phyloP scores from a whole-genome alignment of 2,797 vertebrate genomes.

The Atherinosoma microstoma region DNA sequence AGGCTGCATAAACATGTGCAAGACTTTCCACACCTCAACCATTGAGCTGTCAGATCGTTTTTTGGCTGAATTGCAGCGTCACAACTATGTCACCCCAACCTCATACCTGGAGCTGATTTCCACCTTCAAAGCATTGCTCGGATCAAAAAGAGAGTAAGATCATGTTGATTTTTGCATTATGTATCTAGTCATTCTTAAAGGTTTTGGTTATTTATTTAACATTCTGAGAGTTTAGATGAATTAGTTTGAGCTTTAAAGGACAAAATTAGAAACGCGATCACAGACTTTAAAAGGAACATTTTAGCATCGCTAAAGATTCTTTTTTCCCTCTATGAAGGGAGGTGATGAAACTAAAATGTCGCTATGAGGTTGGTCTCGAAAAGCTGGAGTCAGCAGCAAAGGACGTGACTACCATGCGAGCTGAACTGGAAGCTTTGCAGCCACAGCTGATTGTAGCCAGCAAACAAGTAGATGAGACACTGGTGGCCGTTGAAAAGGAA shows the following conservation, averaged over 20 bases:
- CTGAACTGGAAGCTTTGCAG: conserved; percentile 89
- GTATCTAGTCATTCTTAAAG: neutral
- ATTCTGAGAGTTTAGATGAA: neutral
- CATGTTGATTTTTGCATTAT: neutral
- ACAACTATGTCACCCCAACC: conserved; percentile 94
- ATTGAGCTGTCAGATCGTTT: conserved; percentile 85
- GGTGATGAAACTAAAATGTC: conserved; percentile 88
- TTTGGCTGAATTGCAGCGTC: conserved; percentile 85
- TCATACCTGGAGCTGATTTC: conserved; percentile 94
- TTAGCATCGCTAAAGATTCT: neutral
- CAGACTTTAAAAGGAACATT: neutral
- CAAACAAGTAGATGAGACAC: conserved; percentile 90
- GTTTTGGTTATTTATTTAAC: neutral
- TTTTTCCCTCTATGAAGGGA: conserved; percentile 76
- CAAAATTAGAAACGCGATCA: neutral
- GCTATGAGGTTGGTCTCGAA: conserved; percentile 91
- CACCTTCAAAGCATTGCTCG: conserved; percentile 90
- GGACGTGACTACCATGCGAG: conserved; percentile 90
- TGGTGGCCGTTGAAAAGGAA: conserved; percentile 88
- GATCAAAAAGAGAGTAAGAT: conserved; percentile 87
- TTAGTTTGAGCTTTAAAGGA: neutral
- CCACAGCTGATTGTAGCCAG: conserved; percentile 89
- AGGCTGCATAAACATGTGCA: conserved; percentile 92
- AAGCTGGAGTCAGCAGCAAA: conserved; percentile 89
- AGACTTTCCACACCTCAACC: conserved; percentile 91